Conservation (phyloP, 1,140 invertebrate species). For the Atta colombica region DNA sequence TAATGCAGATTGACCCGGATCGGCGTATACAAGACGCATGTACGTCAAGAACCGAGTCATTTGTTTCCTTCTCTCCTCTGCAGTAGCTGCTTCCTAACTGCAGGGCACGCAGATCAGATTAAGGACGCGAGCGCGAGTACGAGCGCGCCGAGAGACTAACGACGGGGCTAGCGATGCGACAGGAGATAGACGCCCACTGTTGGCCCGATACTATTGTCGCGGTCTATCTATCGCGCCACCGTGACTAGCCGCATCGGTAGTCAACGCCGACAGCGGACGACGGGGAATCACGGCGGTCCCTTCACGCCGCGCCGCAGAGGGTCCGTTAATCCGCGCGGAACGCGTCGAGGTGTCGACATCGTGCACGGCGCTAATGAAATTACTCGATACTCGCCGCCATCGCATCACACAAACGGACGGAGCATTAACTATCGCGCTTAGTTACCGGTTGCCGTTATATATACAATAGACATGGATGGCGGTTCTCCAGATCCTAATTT, state of each 20-base stretch:
- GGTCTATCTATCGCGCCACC: conserved; percentile 53
- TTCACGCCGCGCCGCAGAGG: background rate
- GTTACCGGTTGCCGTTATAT: conserved; percentile 14
- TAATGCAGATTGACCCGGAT: conserved; percentile 1
- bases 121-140: conserved; percentile 7
- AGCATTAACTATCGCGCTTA: conserved; percentile 26
- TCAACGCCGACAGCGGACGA: conserved; percentile 47
- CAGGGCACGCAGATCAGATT: conserved; percentile 38
- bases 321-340: conserved; percentile 17
- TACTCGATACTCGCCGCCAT: conserved; percentile 43
- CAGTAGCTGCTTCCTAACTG: background rate
- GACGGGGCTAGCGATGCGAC: conserved; percentile 36
- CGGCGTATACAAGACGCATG: conserved; percentile 25
- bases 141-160: conserved; percentile 34
- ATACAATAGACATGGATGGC: conserved; percentile 7
- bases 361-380: conserved; percentile 48
- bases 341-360: conserved; percentile 38
- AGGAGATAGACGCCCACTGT: conserved; percentile 41
- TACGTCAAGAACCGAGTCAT: conserved; percentile 6
- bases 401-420: conserved; percentile 41
- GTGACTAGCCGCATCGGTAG: conserved; percentile 47
- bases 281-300: conserved; percentile 35
- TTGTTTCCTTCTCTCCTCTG: conserved; percentile 26
- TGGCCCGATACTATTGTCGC: conserved; percentile 55
- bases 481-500: conserved; percentile 35